These are phyloP conservation scores for Lithobates pipiens DNA, from an alignment of 2,797 vertebrate genomes.

Conservation along the genomic window DNA sequence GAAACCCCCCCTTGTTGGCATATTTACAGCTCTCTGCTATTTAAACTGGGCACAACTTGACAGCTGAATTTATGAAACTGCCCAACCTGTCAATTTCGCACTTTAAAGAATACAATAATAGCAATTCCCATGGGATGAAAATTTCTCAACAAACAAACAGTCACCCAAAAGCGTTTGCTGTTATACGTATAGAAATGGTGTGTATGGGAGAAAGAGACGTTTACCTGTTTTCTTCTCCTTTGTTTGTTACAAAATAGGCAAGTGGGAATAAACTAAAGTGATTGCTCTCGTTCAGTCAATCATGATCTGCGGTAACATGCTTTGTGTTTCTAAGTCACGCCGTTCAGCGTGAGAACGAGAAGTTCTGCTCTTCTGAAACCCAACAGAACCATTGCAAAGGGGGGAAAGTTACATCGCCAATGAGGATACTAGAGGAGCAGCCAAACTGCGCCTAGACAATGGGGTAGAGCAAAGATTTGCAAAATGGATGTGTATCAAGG, in stretches of 20 bases:
- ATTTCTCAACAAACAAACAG: conserved; percentile 69
- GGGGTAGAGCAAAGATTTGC: too few species aligned
- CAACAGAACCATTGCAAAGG: background rate
- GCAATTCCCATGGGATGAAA: conserved; percentile 64
- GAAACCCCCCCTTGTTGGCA: conserved; percentile 67
- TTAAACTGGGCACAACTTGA: conserved; percentile 75
- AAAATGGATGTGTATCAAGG: background rate
- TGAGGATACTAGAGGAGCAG: too few species aligned
- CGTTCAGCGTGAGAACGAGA: background rate
- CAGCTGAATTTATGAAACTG: conserved; percentile 76
- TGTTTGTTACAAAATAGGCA: conserved; percentile 52
- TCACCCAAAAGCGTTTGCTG: conserved; percentile 65
- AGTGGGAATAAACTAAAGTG: conserved; percentile 54
- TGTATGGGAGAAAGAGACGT: conserved; percentile 14
- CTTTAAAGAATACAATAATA: conserved; percentile 72
- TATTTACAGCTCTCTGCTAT: conserved; percentile 74
- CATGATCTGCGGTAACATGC: conserved; percentile 34
- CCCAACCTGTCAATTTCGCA: conserved; percentile 75
- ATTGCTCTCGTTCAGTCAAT: conserved; percentile 49
- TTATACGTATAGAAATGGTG: conserved; percentile 42
- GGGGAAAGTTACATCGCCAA: background rate
- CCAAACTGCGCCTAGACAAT: too few species aligned
- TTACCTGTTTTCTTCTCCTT: conserved; percentile 29
- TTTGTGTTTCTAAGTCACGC: background rate
- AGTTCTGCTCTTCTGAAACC: conserved; percentile 18